A percentile compares a stretch with the other conserved stretches of the same genome.
Conservation (phyloP, 1,140 invertebrate genomes). For the Manduca sexta region DNA sequence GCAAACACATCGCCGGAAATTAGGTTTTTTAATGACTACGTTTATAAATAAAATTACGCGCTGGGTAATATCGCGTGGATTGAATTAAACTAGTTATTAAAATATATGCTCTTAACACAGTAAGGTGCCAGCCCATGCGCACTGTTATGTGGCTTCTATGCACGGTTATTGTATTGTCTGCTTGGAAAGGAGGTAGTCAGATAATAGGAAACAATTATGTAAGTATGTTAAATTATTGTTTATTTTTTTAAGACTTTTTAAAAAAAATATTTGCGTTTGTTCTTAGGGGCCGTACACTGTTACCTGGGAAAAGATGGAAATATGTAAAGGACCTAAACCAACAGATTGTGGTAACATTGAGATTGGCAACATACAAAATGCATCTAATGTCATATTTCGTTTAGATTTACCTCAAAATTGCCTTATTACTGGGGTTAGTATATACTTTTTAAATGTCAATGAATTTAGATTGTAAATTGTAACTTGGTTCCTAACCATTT, state of each 20-base stretch:
- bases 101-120: neutral
- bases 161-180: neutral
- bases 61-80: neutral
- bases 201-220: conserved; percentile 17
- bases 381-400: conserved; percentile 35
- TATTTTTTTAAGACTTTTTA: neutral
- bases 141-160: neutral
- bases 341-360: conserved; percentile 32
- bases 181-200: conserved; percentile 1
- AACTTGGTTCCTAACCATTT: too few relatives aligned
- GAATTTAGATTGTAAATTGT: neutral
- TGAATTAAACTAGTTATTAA: neutral
- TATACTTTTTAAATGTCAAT: conserved; percentile 1
- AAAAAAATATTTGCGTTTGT: neutral
- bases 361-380: conserved; percentile 34
- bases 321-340: conserved; percentile 50
- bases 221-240: conserved; percentile 4
- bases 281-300: conserved; percentile 42
- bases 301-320: conserved; percentile 33
- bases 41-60: neutral
- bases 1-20: conserved; percentile 20
- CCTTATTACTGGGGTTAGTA: conserved; percentile 33
- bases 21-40: conserved; percentile 13
- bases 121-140: neutral
- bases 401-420: conserved; percentile 45